These are phyloP conservation scores for Heteronetta atricapilla DNA, from an alignment of 2,113 vertebrate species.

Conservation along the genomic window DNA sequence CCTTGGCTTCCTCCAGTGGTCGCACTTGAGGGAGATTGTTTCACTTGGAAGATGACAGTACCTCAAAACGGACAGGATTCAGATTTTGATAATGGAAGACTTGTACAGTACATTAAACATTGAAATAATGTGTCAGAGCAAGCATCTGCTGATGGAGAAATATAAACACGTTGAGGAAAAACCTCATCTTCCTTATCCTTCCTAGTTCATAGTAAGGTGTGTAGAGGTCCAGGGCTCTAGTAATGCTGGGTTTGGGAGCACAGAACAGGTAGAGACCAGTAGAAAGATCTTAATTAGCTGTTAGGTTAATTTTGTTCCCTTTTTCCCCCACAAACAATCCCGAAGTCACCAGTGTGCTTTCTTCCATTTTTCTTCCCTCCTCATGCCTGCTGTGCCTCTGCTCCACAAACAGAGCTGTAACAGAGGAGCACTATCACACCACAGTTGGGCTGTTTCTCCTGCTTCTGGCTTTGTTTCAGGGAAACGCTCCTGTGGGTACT, in stretches of 20 bases:
- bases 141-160: background rate
- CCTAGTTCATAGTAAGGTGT: background rate
- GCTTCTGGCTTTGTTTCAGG: background rate
- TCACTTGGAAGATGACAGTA: background rate
- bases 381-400: background rate
- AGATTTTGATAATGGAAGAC: background rate
- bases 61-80: background rate
- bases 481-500: background rate
- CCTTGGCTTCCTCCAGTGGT: background rate
- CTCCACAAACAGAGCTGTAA: background rate
- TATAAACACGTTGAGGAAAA: background rate
- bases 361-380: background rate
- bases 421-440: fast-evolving
- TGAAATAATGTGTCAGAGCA: background rate
- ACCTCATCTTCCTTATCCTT: background rate
- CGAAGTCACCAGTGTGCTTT: background rate
- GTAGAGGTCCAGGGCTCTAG: background rate
- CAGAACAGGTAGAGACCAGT: background rate
- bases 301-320: background rate
- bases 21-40: background rate
- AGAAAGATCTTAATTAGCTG: background rate
- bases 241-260: background rate
- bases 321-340: background rate
- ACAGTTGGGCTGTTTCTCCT: background rate
- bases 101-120: background rate